These are phyloP conservation scores for Dromius quadrimaculatus DNA, from an alignment of 2,888 invertebrate species.

Conservation along the genomic window DNA sequence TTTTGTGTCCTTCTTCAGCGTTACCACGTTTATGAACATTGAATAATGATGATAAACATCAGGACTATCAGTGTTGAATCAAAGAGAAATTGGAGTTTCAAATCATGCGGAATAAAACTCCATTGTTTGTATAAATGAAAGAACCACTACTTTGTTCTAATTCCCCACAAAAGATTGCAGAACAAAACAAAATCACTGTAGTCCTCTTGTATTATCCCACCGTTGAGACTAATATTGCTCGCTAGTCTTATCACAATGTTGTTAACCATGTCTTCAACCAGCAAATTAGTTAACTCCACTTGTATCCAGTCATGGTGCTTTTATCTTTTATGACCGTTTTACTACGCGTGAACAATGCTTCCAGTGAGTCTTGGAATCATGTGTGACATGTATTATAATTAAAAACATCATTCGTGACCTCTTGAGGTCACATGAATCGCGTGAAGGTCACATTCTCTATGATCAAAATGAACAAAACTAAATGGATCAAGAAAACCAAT, in stretches of 20 bases:
- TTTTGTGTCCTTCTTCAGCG: too few species aligned
- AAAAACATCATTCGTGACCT: conserved; percentile 30
- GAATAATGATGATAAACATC: too few species aligned
- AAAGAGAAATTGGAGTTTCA: too few species aligned
- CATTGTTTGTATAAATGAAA: neutral
- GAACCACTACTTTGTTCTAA: neutral
- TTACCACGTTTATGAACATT: too few species aligned
- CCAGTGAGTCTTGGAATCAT: conserved; percentile 10
- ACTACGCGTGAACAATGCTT: conserved; percentile 21
- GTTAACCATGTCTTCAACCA: conserved; percentile 17
- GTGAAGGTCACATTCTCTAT: conserved; percentile 33
- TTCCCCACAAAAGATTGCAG: conserved; percentile 20
- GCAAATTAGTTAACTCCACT: conserved; percentile 12
- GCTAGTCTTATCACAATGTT: conserved; percentile 16
- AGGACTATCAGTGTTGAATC: too few species aligned
- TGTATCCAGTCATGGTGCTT: conserved; percentile 20
- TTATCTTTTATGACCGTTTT: conserved; percentile 23
- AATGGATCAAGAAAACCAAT: conserved; percentile 47
- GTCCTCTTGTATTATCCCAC: neutral
- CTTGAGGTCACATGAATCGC: conserved; percentile 25
- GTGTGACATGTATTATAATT: conserved; percentile 35
- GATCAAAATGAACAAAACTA: conserved; percentile 11
- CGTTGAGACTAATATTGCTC: neutral
- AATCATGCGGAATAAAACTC: neutral
- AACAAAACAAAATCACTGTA: conserved; percentile 24